phyloP scores from a whole-genome alignment of 2,113 vertebrate genomes.

The Cavia porcellus region DNA sequence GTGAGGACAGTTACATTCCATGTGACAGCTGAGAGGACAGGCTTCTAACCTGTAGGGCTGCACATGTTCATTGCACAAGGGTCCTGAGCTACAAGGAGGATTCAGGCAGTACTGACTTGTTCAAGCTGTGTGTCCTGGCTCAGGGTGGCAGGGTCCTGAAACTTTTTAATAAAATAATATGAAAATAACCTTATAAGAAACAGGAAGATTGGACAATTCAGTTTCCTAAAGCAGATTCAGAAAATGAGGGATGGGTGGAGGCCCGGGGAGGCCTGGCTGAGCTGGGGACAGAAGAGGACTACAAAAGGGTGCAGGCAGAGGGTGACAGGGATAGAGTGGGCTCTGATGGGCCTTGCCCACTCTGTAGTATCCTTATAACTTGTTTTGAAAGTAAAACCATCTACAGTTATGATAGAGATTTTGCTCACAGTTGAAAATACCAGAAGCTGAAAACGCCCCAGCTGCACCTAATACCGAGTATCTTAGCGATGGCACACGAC shows the following conservation, averaged over 20 bases:
- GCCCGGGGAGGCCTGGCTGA: background rate
- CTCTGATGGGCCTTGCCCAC: background rate
- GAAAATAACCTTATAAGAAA: background rate
- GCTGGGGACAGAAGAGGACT: background rate
- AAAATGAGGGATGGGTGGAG: background rate
- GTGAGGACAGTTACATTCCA: background rate
- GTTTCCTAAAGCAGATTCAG: background rate
- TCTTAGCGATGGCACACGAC: background rate
- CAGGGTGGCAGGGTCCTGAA: background rate
- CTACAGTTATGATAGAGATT: background rate
- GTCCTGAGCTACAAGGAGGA: accelerated
- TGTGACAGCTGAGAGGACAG: background rate
- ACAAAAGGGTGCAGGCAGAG: accelerated
- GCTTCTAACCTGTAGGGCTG: background rate
- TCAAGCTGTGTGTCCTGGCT: background rate
- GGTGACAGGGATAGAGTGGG: background rate
- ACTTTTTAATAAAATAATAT: background rate
- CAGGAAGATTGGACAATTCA: background rate
- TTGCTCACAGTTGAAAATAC: too few species aligned
- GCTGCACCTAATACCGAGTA: background rate
- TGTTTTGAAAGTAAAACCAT: background rate
- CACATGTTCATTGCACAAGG: background rate
- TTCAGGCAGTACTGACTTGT: background rate
- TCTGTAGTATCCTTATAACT: background rate
- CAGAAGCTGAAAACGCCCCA: accelerated